Percentiles rank a stretch among this genome's conserved stretches.
Conservation (phyloP, 2,797 vertebrate species). For the Melanogrammus aeglefinus region DNA sequence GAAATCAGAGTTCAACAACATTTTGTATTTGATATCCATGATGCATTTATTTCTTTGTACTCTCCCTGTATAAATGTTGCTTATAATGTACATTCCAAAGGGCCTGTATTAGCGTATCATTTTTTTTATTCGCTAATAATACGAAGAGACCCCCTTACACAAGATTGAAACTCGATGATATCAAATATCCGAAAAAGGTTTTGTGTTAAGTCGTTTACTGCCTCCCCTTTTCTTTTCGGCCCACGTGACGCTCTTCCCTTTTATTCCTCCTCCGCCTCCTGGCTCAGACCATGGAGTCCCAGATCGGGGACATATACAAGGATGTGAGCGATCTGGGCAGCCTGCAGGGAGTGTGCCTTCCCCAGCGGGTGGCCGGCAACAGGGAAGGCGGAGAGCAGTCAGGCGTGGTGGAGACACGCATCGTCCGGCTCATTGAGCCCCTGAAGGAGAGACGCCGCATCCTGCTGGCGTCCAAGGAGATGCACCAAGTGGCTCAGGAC, state of each 20-base stretch:
- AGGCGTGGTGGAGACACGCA: conserved; percentile 80
- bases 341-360: conserved; percentile 75
- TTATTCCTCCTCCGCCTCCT: not conserved
- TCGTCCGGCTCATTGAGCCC: conserved; percentile 90
- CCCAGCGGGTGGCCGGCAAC: conserved; percentile 72
- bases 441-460: conserved; percentile 88
- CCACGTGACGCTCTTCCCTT: not conserved
- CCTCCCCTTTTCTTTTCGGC: conserved; percentile 10
- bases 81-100: conserved; percentile 20
- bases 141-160: conserved; percentile 33
- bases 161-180: conserved; percentile 39
- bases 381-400: conserved; percentile 76
- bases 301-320: conserved; percentile 88
- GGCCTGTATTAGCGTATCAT: not conserved
- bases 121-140: conserved; percentile 30
- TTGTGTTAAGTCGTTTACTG: conserved; percentile 27
- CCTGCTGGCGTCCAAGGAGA: conserved; percentile 90
- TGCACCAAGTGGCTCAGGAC: conserved; percentile 91
- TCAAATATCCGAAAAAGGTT: conserved; percentile 38
- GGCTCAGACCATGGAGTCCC: conserved; percentile 86
- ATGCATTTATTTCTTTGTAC: conserved; percentile 23
- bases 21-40: not conserved
- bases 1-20: not conserved
- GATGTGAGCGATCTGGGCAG: conserved; percentile 84
- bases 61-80: conserved; percentile 14